Base-by-base conservation (phyloP, 1,140 invertebrate species). In the Trinorchestia longiramus region DNA sequence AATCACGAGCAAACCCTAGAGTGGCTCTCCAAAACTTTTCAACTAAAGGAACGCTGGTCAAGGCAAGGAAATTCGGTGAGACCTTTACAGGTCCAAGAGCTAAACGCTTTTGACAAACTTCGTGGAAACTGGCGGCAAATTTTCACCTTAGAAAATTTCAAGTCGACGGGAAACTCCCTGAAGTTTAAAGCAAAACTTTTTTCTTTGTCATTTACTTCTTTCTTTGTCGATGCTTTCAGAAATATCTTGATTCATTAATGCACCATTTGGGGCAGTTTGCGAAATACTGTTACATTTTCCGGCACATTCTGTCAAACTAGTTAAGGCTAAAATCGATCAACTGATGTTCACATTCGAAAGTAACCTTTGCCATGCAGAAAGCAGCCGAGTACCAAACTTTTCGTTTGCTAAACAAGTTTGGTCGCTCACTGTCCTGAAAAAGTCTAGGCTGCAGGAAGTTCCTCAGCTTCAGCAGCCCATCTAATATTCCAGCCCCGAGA, bases 11-110 rank as follows among this genome's bases (percentile, higher is more conserved):
- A 94, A 94, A 94, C 92, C 43, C 92, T 47, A 47, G 43, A 94
- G 92, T 47, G 92, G 92, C 92, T 47, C 92, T 94, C 43, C 92
- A 94, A 94, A 94, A 94, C 92, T 94, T 94, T 94, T 94, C 92
- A 94, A 94, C 92, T 94, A 94, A 94, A 94, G 92, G 92, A 43
- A 94, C 43, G 92, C 43, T 94, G 92, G 92, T 45, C 92, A 94
- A 43, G 92, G 44, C 41, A 94, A 44, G 43, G 92, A 94, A 94
- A 94, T 94, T 94, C 44, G 6, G 19, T 45, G 44, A 94, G 92
- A 94, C 92, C 43, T 45, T 44, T 43, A 40, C 43, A 47, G 43
- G 43, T 94, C 44, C 40, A 45, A 45, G 44, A 45, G 44, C 92
- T 94, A 77, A 23, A 45, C 92, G 92, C 44, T 94, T 87, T 90